phyloP scores from a whole-genome alignment of 2,797 vertebrate genomes.

The Diglossa cyanea region DNA sequence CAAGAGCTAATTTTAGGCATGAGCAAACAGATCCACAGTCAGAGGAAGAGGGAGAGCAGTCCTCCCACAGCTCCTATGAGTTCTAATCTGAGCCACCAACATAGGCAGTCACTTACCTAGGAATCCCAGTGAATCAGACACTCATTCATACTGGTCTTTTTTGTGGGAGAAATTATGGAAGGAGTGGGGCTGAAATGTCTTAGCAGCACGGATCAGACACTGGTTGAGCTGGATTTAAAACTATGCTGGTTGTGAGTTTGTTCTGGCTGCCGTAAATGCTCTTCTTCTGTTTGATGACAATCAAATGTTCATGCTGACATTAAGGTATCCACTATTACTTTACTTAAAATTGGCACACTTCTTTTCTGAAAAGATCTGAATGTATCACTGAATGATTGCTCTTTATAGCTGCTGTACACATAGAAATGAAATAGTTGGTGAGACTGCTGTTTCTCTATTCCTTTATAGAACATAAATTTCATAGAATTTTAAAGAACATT shows the following conservation, averaged over 20 bases:
- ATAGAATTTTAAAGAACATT: too few relatives aligned
- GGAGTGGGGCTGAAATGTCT: neutral
- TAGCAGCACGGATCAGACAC: neutral
- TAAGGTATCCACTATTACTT: neutral
- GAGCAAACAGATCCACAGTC: neutral
- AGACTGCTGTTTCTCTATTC: neutral
- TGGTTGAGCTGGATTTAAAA: neutral
- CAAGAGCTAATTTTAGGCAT: neutral
- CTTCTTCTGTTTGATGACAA: neutral
- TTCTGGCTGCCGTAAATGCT: neutral
- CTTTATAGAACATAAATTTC: neutral
- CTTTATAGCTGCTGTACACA: neutral
- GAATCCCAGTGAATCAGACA: neutral
- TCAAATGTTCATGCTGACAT: neutral
- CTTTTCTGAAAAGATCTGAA: neutral
- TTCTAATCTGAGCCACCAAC: neutral
- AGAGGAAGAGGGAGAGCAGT: neutral
- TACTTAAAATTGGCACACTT: neutral
- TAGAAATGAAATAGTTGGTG: neutral
- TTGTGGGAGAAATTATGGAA: neutral
- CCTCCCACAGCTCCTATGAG: neutral
- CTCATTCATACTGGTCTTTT: neutral
- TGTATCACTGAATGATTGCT: neutral
- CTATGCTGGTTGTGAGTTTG: neutral
- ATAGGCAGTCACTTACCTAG: neutral